These are phyloP conservation scores for Megaustenia siamemsis DNA, from an alignment of 2,888 invertebrate species.

Conservation along the genomic window DNA sequence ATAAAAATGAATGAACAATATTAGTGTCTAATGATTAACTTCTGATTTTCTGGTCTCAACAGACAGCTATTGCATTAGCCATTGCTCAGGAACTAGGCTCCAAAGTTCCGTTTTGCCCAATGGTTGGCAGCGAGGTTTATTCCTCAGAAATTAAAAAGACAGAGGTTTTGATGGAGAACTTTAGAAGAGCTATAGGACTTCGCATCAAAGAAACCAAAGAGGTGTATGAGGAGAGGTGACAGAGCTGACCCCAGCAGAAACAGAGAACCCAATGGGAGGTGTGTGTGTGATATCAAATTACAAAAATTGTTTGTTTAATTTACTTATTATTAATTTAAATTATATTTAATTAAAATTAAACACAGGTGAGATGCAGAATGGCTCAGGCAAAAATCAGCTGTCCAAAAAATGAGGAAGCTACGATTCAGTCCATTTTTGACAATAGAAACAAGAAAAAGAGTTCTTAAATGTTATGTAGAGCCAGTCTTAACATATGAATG, in stretches of 20 bases:
- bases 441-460: no score
- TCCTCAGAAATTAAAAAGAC: conserved; percentile 99
- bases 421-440: no score
- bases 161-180: conserved; percentile 99
- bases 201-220: conserved; percentile 93
- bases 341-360: no score
- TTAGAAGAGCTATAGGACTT: conserved; percentile 94
- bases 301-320: no score
- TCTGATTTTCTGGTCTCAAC: conserved; percentile 54
- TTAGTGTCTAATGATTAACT: not conserved
- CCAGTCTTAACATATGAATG: no score
- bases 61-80: conserved; percentile 97
- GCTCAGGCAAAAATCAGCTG: no score
- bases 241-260: conserved; percentile 97
- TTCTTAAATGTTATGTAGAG: no score
- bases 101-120: conserved; percentile 87
- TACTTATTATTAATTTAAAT: no score
- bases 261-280: conserved; percentile 97
- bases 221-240: conserved; percentile 99
- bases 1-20: no score
- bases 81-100: conserved; percentile 98
- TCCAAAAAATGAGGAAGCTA: no score
- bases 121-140: conserved; percentile 89
- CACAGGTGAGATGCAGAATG: no score
- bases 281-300: conserved; percentile 60